phyloP scores from a whole-genome alignment of 1,140 invertebrate genomes.

The Glossosoma conforme region DNA sequence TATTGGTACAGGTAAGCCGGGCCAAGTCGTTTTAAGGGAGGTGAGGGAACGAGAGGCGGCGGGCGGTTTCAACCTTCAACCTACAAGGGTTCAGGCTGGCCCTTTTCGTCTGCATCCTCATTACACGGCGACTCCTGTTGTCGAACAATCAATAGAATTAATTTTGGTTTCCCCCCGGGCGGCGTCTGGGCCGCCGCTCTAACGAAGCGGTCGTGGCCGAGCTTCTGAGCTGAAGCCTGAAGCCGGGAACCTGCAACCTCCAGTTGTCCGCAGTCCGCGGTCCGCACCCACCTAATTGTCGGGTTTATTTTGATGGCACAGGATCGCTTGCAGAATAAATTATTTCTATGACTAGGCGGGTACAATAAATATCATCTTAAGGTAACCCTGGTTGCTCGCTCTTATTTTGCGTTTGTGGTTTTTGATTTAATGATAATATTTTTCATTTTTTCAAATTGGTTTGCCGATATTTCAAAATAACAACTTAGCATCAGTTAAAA shows the following conservation, averaged over 20 bases:
- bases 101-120: slow-evolving; percentile 27
- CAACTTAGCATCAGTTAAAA: too few species aligned
- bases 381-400: too few species aligned
- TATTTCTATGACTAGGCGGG: too few species aligned
- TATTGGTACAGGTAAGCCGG: too few species aligned
- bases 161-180: slow-evolving; percentile 28
- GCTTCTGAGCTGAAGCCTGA: neutral
- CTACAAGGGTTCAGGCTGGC: slow-evolving; percentile 20
- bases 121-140: slow-evolving; percentile 25
- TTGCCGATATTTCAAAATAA: too few species aligned
- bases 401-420: too few species aligned
- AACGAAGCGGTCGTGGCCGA: slow-evolving; percentile 20
- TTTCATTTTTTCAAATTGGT: too few species aligned
- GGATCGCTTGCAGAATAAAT: too few species aligned
- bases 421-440: too few species aligned
- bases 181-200: slow-evolving; percentile 1
- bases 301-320: slow-evolving; percentile 21
- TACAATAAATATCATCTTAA: too few species aligned
- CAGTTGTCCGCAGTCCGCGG: neutral
- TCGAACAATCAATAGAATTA: slow-evolving; percentile 33
- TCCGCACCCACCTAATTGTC: slow-evolving; percentile 14
- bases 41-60: neutral
- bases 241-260: neutral
- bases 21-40: too few species aligned
- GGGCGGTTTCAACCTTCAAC: neutral